These are phyloP conservation scores for Chrysopa pallens DNA, from an alignment of 1,140 invertebrate genomes.

Conservation along the genomic window DNA sequence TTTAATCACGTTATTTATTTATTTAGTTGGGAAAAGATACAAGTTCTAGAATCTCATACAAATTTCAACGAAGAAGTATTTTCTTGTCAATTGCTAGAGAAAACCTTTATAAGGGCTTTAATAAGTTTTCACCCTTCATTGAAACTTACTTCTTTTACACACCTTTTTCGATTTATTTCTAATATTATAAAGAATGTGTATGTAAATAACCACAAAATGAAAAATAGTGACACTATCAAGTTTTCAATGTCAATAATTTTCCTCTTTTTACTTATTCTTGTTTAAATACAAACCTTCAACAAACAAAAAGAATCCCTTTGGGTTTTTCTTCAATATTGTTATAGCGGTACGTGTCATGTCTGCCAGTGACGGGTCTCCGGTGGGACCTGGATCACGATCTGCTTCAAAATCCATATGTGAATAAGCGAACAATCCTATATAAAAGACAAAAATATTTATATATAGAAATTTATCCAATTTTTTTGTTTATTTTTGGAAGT, in stretches of 20 bases:
- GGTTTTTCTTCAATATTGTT: slow-evolving; percentile 53
- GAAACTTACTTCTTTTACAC: no score
- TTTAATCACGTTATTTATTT: no score
- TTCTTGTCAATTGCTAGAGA: no score
- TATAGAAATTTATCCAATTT: neutral
- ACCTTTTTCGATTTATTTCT: no score
- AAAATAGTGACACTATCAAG: no score
- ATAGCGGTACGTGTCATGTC: slow-evolving; percentile 74
- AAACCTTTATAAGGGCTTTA: no score
- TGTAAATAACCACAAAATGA: neutral
- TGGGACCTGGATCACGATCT: slow-evolving; percentile 36
- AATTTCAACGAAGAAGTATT: no score
- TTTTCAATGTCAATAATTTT: no score
- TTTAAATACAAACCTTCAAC: slow-evolving; percentile 53
- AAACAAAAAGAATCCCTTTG: slow-evolving; percentile 72
- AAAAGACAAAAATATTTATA: slow-evolving; percentile 6
- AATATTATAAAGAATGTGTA: neutral
- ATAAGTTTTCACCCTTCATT: no score
- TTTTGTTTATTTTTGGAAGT: neutral
- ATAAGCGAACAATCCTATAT: slow-evolving; percentile 33
- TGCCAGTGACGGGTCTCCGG: slow-evolving; percentile 51
- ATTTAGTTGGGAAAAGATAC: no score
- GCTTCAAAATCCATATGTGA: slow-evolving; percentile 39
- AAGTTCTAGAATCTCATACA: no score
- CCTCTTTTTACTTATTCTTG: no score